Evolutionary conservation across 2,888 invertebrate genomes (phyloP).

Genomic region (Lasioglossum figueresi): DNA sequence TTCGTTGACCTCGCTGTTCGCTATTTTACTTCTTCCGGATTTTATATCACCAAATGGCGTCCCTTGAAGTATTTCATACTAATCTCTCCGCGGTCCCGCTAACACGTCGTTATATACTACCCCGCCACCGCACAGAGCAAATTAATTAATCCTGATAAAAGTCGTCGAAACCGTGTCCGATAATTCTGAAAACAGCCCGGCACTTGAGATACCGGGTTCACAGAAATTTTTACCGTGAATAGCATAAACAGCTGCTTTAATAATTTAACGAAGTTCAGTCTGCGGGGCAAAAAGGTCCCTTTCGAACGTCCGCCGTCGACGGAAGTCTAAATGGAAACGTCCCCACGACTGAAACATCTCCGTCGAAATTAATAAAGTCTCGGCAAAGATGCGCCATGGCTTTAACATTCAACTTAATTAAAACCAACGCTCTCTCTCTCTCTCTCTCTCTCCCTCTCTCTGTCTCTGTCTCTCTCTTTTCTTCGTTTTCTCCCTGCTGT

Average conservation of each 20-base stretch:
- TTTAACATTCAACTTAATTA: conserved; percentile 47
- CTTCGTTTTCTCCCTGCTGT: not conserved
- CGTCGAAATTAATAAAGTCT: conserved; percentile 31
- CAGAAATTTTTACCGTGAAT: not conserved
- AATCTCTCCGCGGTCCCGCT: not conserved
- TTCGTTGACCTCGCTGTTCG: not conserved
- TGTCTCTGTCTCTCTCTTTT: not conserved
- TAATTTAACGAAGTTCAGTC: conserved; percentile 2
- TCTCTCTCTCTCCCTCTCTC: not conserved
- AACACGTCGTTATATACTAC: not conserved
- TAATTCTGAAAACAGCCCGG: not conserved
- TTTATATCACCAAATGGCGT: not conserved
- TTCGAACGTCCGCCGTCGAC: conserved; percentile 6
- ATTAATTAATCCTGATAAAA: not conserved
- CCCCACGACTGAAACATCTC: not conserved
- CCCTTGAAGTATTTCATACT: not conserved
- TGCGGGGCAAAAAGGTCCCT: not conserved
- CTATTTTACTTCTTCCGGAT: not conserved
- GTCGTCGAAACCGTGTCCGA: not conserved
- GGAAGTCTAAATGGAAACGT: not conserved
- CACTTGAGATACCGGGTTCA: not conserved
- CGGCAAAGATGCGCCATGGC: conserved; percentile 14
- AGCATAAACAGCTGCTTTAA: not conserved
- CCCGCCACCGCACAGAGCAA: not conserved
- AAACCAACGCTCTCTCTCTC: conserved; percentile 20